Evolutionary conservation across 1,140 invertebrate genomes (phyloP).

Genomic region (Tachypleus tridentatus): DNA sequence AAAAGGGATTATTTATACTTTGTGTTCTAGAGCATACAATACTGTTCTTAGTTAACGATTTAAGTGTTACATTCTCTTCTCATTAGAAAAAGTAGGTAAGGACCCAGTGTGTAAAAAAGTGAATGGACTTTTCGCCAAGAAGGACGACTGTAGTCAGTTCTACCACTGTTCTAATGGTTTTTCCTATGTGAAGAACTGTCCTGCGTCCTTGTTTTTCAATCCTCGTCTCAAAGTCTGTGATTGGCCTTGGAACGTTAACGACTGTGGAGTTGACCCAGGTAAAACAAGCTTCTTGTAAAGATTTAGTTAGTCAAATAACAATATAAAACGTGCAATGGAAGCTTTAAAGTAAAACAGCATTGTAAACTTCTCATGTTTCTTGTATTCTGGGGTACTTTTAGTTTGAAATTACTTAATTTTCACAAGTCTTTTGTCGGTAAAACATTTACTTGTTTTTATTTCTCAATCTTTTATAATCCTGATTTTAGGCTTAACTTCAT

Average conservation of each 20-base stretch:
- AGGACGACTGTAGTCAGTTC: constrained; percentile 19
- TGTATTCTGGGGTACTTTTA: too few species aligned
- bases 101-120: constrained; percentile 2
- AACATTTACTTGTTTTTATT: neutral
- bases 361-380: too few species aligned
- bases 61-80: too few species aligned
- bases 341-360: too few species aligned
- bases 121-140: constrained; percentile 5
- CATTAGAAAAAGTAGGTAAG: too few species aligned
- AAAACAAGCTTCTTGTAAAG: neutral
- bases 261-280: constrained; percentile 5
- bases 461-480: neutral
- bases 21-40: too few species aligned
- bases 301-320: too few species aligned
- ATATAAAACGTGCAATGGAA: too few species aligned
- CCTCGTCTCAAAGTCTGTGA: constrained; percentile 21
- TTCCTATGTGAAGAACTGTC: constrained; percentile 23
- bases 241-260: constrained; percentile 20
- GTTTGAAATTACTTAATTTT: neutral
- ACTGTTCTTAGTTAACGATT: too few species aligned
- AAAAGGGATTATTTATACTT: too few species aligned
- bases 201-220: constrained; percentile 23
- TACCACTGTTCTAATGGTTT: constrained; percentile 25
- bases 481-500: neutral
- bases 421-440: neutral